These are phyloP conservation scores for Pristis pectinata DNA, from an alignment of 2,797 vertebrate species.

Conservation along the genomic window DNA sequence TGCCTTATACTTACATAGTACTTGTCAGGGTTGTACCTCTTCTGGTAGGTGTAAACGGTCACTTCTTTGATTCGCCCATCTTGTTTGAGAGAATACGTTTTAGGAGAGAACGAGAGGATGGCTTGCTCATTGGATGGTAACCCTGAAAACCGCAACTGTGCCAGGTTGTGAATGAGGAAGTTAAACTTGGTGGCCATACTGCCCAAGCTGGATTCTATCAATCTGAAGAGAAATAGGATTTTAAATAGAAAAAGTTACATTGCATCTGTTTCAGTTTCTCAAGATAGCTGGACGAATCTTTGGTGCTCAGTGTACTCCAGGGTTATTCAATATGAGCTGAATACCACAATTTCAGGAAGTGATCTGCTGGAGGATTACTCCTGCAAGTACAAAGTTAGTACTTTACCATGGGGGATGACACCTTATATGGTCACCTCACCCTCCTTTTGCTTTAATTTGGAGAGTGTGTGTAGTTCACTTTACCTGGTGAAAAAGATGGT, in stretches of 20 bases:
- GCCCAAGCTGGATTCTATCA: conserved; percentile 94
- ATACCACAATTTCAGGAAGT: background rate
- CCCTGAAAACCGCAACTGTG: conserved; percentile 90
- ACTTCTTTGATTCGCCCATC: conserved; percentile 82
- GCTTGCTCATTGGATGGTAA: conserved; percentile 88
- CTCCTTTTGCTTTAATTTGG: background rate
- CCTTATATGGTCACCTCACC: background rate
- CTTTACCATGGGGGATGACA: background rate
- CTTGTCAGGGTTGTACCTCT: conserved; percentile 97
- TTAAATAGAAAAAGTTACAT: background rate
- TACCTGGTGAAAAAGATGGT: conserved; percentile 97
- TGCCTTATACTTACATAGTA: conserved; percentile 76
- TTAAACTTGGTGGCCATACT: conserved; percentile 97
- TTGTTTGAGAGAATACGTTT: conserved; percentile 86
- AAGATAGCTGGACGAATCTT: background rate
- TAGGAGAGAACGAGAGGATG: conserved; percentile 88
- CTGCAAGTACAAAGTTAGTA: background rate
- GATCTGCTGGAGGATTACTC: background rate
- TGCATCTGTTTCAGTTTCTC: too few relatives aligned
- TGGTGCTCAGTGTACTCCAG: too few relatives aligned
- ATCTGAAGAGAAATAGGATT: conserved; percentile 51
- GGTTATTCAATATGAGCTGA: background rate
- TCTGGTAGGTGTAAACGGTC: conserved; percentile 93
- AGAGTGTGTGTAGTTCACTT: background rate
- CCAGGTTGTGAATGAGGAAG: conserved; percentile 97